Evolutionary conservation across 2,113 vertebrate genomes (phyloP).

Genomic region (Anas platyrhynchos): DNA sequence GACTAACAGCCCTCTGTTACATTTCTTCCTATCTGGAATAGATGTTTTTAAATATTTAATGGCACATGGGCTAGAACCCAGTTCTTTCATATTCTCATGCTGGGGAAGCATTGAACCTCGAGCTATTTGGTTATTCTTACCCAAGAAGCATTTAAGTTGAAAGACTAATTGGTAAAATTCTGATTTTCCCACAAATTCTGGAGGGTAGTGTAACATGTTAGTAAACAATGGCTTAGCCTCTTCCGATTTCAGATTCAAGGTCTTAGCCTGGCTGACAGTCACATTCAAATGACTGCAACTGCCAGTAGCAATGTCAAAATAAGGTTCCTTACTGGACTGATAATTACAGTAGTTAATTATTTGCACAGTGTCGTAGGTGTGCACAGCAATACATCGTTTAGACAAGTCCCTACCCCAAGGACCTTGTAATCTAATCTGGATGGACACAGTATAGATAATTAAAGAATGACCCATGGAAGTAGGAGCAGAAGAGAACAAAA

Average conservation of each 20-base stretch:
- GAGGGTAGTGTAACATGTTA: not conserved
- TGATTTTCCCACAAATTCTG: not conserved
- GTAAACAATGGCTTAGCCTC: not conserved
- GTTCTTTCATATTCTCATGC: not conserved
- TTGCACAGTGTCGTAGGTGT: slow-evolving; percentile 29
- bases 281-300: not conserved
- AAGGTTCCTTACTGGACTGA: not conserved
- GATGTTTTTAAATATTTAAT: not conserved
- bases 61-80: not conserved
- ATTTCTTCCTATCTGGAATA: not conserved
- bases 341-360: slow-evolving; percentile 58
- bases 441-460: slow-evolving; percentile 7
- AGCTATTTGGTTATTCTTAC: not conserved
- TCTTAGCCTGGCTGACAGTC: not conserved
- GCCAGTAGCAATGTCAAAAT: slow-evolving; percentile 22
- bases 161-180: not conserved
- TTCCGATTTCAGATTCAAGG: not conserved
- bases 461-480: not conserved
- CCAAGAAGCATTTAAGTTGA: not conserved
- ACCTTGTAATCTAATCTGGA: slow-evolving; percentile 8
- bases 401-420: slow-evolving; percentile 42
- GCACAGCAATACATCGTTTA: slow-evolving; percentile 19
- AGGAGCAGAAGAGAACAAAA: not conserved
- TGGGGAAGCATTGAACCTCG: not conserved
- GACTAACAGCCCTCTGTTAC: not conserved